Evolutionary conservation across 2,888 invertebrate species (phyloP).

Genomic region (Hedychridium roseum): DNA sequence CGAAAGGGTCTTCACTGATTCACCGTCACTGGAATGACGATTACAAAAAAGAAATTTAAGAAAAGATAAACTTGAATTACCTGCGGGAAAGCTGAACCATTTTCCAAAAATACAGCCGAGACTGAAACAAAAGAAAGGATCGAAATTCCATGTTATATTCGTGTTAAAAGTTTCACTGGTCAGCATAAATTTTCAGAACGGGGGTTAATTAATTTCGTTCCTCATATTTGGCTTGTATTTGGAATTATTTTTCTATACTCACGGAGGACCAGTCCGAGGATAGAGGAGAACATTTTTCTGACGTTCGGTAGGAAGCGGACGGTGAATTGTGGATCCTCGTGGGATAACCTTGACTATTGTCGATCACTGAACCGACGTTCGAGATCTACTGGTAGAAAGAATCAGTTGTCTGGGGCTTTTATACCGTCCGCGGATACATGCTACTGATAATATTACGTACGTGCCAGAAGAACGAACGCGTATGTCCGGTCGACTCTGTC

Average conservation of each 20-base stretch:
- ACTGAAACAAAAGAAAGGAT: too few species aligned
- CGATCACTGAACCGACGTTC: slow-evolving; percentile 4
- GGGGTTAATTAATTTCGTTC: background rate
- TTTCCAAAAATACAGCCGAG: background rate
- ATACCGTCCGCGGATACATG: slow-evolving; percentile 13
- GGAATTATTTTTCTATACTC: background rate
- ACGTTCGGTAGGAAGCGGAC: background rate
- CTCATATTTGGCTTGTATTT: background rate
- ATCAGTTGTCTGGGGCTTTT: slow-evolving; percentile 15
- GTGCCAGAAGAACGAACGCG: too few species aligned
- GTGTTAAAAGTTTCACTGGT: too few species aligned
- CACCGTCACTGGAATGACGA: background rate
- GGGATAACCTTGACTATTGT: slow-evolving; percentile 2
- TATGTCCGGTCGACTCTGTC: too few species aligned
- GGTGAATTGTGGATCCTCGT: background rate
- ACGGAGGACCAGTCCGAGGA: background rate
- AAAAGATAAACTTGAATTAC: slow-evolving; percentile 6
- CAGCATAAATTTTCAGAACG: background rate
- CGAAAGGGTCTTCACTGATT: background rate
- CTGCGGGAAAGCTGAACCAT: slow-evolving; percentile 7
- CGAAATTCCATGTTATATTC: too few species aligned
- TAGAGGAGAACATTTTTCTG: background rate
- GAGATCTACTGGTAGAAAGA: slow-evolving; percentile 15
- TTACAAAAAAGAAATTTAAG: background rate
- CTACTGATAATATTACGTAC: background rate